Evolutionary conservation across 2,888 invertebrate genomes (phyloP).

Genomic region (Tineola bisselliella): DNA sequence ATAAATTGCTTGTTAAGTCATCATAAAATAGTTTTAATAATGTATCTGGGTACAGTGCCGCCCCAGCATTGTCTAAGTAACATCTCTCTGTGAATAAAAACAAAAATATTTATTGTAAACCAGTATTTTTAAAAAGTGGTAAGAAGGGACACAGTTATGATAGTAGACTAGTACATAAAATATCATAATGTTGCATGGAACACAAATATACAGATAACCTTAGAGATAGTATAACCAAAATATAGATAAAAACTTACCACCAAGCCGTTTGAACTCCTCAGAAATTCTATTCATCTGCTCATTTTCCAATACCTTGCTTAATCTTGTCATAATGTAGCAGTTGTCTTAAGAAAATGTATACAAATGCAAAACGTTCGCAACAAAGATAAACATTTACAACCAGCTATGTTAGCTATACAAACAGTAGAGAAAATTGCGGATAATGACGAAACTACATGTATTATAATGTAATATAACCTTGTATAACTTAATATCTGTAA

Average conservation of each 20-base stretch:
- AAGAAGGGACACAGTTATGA: too few species aligned
- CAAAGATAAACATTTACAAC: not conserved
- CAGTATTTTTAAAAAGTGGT: too few species aligned
- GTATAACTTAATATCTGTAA: conserved; percentile 4
- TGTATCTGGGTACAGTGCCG: conserved; percentile 81
- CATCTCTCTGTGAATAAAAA: conserved; percentile 65
- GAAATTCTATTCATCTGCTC: conserved; percentile 46
- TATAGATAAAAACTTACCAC: conserved; percentile 37
- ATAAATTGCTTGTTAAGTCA: conserved; percentile 77
- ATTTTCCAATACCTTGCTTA: conserved; percentile 49
- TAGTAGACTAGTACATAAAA: too few species aligned
- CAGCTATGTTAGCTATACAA: conserved; percentile 6
- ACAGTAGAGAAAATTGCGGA: not conserved
- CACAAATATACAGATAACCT: too few species aligned
- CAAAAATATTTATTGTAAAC: too few species aligned
- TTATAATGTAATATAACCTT: conserved; percentile 5
- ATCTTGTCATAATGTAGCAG: conserved; percentile 29
- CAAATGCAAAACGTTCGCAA: conserved; percentile 15
- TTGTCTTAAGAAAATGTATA: conserved; percentile 16
- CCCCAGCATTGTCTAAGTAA: conserved; percentile 91
- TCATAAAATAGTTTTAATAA: conserved; percentile 73
- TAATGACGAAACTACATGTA: conserved; percentile 9
- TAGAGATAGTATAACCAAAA: not conserved
- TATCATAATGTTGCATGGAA: too few species aligned
- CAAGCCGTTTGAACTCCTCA: conserved; percentile 49